Percentiles rank a stretch among this genome's conserved stretches.
These are phyloP conservation scores for Hedya salicella DNA, from an alignment of 2,888 invertebrate genomes.

Conservation along the genomic window DNA sequence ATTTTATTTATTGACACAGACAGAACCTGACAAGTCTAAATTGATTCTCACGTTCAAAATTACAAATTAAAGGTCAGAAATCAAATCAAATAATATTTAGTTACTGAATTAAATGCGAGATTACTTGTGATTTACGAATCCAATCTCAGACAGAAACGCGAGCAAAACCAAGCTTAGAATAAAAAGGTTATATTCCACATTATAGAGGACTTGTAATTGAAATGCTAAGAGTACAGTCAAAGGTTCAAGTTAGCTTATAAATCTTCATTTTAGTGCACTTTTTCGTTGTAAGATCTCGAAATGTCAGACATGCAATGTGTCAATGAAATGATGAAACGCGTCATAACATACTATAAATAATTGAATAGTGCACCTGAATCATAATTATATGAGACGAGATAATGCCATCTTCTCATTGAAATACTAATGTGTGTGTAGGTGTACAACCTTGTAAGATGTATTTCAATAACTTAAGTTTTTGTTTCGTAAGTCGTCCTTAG, in stretches of 20 bases:
- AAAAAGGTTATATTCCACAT: neutral
- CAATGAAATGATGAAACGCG: constrained; percentile 38
- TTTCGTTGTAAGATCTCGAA: neutral
- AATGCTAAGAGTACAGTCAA: neutral
- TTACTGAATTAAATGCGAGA: constrained; percentile 29
- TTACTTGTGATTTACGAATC: constrained; percentile 34
- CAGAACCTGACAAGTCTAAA: neutral
- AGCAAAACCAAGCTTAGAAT: constrained; percentile 3
- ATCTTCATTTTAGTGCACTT: neutral
- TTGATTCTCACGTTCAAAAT: constrained; percentile 13
- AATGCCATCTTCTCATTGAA: neutral
- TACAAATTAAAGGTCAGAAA: constrained; percentile 35
- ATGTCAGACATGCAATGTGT: constrained; percentile 41
- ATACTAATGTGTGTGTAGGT: neutral
- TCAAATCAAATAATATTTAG: constrained; percentile 32
- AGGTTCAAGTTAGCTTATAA: neutral
- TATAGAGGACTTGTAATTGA: neutral
- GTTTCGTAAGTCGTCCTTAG: neutral
- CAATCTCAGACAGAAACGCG: constrained; percentile 27
- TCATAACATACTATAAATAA: constrained; percentile 37
- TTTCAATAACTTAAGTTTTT: neutral
- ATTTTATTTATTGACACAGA: neutral
- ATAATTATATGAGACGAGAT: constrained; percentile 6
- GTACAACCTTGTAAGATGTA: constrained; percentile 4
- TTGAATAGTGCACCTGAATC: constrained; percentile 25